These are phyloP conservation scores for Lasiommata megera DNA, from an alignment of 2,888 invertebrate species.

Conservation along the genomic window DNA sequence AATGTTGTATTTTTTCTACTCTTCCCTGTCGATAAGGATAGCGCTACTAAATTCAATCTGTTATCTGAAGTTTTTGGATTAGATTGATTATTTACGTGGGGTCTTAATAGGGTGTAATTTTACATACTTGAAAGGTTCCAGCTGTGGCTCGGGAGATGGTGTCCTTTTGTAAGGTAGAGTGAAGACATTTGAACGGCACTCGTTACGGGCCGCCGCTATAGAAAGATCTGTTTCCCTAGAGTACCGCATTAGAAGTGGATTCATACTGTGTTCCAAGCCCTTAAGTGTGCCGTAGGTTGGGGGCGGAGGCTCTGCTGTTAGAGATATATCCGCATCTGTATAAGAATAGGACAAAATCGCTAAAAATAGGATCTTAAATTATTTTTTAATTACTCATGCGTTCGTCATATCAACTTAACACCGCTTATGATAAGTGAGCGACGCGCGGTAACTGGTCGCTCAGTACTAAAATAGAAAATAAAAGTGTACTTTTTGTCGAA, in stretches of 20 bases:
- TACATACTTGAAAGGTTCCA: constrained; percentile 86
- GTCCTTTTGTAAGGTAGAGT: constrained; percentile 73
- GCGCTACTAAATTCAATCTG: no score
- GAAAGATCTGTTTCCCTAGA: constrained; percentile 94
- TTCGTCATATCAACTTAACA: no score
- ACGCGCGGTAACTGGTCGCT: no score
- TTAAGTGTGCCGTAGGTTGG: constrained; percentile 91
- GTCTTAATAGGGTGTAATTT: not conserved
- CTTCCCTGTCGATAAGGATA: no score
- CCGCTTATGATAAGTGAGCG: no score
- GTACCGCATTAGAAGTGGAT: constrained; percentile 94
- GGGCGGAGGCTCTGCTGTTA: constrained; percentile 83
- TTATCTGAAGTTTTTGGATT: no score
- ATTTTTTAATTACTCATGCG: no score
- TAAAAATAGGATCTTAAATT: not conserved
- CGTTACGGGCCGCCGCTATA: constrained; percentile 90
- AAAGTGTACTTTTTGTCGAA: no score
- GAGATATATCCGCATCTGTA: constrained; percentile 69
- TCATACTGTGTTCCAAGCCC: constrained; percentile 95
- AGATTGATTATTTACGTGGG: no score
- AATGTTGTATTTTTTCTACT: no score
- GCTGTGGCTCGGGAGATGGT: constrained; percentile 72
- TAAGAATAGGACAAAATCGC: constrained; percentile 6
- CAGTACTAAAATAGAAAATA: no score
- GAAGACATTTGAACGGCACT: constrained; percentile 90